Evolutionary conservation across 1,140 invertebrate genomes (phyloP), one percentile per base, ranked within the genome.

Genomic region (Sarcophaga bullata): DNA sequence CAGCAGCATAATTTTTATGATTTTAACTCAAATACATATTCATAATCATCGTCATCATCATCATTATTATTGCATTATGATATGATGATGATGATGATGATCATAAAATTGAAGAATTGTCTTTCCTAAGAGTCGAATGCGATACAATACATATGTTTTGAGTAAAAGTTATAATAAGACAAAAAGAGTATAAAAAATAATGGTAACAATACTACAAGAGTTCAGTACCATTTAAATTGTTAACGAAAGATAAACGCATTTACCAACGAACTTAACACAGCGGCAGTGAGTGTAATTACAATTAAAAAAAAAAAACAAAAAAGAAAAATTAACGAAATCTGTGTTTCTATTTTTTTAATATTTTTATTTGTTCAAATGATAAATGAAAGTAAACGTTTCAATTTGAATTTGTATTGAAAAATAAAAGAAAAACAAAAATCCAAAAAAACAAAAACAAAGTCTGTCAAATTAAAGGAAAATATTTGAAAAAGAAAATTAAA

Each of bases 151-250:
- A 37, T 37, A 37, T 19, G 17, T 52, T 78, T 78, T 78, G 75
- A 78, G 75, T 50, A 78, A 78, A 78, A 50, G 48, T 25, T 52
- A 19, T 17, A 37, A 37, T 37, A 37, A 37, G 25, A 37, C 1
- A 37, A 37, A 37, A 37, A 78, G n/a, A 50, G 48, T 81, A 81
- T 81, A 81, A 81, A 58, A 81, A 81, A 68, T 68, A 81, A 81
- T 81, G 80, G 80, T 81, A 81, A 81, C 80, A 81, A 81, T 15
- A 81, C 48, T 17, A 62, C 68, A 62, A 9, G 48, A 72, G 80
- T 72, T 81, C 73, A 81, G 80, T 81, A 62, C 46, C 46, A 47
- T 48, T 76, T 8, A 50, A 50, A 48, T 76, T 76, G 73, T 76
- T 76, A 48, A 48, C n/a, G 62, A 9, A 19, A 68, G 62, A 68